These are phyloP conservation scores for Oncorhynchus nerka DNA, from an alignment of 2,113 vertebrate genomes.

Conservation along the genomic window DNA sequence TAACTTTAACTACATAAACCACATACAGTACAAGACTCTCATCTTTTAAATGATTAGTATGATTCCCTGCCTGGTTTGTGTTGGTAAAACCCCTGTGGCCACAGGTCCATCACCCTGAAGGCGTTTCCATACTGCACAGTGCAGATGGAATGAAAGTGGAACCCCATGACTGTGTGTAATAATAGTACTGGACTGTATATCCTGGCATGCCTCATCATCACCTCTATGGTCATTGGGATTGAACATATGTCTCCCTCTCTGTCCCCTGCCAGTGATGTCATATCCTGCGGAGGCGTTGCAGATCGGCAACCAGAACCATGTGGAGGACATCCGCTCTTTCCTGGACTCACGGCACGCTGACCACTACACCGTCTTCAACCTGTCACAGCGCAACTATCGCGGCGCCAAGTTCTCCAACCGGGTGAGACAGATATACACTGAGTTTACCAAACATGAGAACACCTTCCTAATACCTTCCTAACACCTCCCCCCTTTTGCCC, in stretches of 20 bases:
- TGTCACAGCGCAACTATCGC: slow-evolving; percentile 94
- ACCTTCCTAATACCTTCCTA: too few species aligned
- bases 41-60: background rate
- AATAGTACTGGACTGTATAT: too few species aligned
- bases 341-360: slow-evolving; percentile 94
- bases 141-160: too few species aligned
- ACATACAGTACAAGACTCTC: background rate
- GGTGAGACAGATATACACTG: slow-evolving; percentile 71
- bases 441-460: too few species aligned
- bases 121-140: too few species aligned
- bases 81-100: background rate
- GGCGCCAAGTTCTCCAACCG: slow-evolving; percentile 98
- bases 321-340: slow-evolving; percentile 95
- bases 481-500: too few species aligned
- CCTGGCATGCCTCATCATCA: background rate
- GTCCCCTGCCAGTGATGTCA: slow-evolving; percentile 84
- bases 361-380: slow-evolving; percentile 98
- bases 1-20: background rate
- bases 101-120: too few species aligned
- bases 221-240: background rate
- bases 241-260: background rate
- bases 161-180: too few species aligned
- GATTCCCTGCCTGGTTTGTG: background rate
- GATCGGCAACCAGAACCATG: slow-evolving; percentile 94
- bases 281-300: slow-evolving; percentile 92